Base-by-base conservation (phyloP, 2,888 invertebrate genomes). In the Octonoba sinensis region DNA sequence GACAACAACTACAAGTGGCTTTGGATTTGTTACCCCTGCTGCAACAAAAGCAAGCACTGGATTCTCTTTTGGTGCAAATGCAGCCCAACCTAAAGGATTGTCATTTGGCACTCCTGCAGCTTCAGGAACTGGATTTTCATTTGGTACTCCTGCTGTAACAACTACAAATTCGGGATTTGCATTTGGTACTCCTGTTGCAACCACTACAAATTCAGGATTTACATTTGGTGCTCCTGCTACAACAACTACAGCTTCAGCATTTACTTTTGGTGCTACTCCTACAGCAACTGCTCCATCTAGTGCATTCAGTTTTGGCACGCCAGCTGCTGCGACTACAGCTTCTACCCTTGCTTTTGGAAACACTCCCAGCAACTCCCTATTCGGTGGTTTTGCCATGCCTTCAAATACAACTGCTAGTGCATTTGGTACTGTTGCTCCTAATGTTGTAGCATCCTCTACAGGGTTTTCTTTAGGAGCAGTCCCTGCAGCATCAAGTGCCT, bases 41-140 rank as follows among this genome's bases (percentile, higher is more conserved):
- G 62, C 73, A 51, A 62, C 67, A 16, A 22, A 57, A 11, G 56
- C 57, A 18, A 22, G 18, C 51, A 27, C 59, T 57, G 65, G 59
- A 18, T 71, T 71, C 57, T 18, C 65, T 18, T 76, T 82, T 82
- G 71, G 66, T 54, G n/a, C 71, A n/a, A 59, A 57, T 16, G 57
- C 59, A 16, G 15, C 70, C 18, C 20, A 44, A 8, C 46, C 46
- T 22, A 44, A 46, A 27, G 64, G 56, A 11, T 56, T 76, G 4
- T 20, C 60, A 1, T 76, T 76, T 76, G 76, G 76, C 20, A 12
- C 54, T 44, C 36, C 69, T 18, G 44, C 69, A 22, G 36, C 60
- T 57, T 11, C 67, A n/a, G 18, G 67, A 22, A 18, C 79, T 56
- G 67, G 67, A 44, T 75, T 76, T 69, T 18, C 56, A 15, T 76